A percentile compares a stretch with the other conserved stretches of the same genome.
Evolutionary conservation across 2,113 vertebrate genomes (phyloP).

Genomic region (Ptilonorhynchus violaceus): DNA sequence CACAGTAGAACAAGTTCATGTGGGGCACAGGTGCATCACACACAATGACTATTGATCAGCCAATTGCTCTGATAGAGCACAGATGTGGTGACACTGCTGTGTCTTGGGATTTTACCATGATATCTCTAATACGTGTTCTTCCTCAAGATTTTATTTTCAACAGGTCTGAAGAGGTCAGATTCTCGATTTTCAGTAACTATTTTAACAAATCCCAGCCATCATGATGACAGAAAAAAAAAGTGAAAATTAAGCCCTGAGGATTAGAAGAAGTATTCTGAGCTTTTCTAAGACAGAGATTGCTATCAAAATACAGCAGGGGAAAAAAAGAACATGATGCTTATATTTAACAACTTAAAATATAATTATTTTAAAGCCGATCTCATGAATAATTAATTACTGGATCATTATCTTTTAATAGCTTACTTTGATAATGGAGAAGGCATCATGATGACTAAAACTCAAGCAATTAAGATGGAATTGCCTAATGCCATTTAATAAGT

Average conservation of each 20-base stretch:
- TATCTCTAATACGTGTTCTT: background rate
- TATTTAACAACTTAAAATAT: background rate
- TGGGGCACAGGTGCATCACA: background rate
- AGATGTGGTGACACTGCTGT: background rate
- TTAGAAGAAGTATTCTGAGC: background rate
- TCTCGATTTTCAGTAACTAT: background rate
- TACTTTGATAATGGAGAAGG: background rate
- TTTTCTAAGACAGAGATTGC: background rate
- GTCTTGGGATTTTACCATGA: background rate
- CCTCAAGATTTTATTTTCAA: background rate
- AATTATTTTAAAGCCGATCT: conserved; percentile 4
- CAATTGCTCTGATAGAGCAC: background rate
- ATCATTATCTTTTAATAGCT: conserved; percentile 9
- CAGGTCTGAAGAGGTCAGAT: background rate
- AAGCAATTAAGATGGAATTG: background rate
- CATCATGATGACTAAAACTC: background rate
- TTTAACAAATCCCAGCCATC: background rate
- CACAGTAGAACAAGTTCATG: background rate
- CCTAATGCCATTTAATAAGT: background rate
- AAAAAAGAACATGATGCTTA: background rate
- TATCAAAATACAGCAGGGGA: background rate
- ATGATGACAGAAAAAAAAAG: background rate
- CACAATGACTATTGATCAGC: background rate
- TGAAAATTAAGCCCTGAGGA: background rate
- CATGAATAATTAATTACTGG: background rate